A percentile compares a stretch with the other conserved stretches of the same genome.
phyloP scores from a whole-genome alignment of 1,140 invertebrate genomes.

The Conus betulinus region DNA sequence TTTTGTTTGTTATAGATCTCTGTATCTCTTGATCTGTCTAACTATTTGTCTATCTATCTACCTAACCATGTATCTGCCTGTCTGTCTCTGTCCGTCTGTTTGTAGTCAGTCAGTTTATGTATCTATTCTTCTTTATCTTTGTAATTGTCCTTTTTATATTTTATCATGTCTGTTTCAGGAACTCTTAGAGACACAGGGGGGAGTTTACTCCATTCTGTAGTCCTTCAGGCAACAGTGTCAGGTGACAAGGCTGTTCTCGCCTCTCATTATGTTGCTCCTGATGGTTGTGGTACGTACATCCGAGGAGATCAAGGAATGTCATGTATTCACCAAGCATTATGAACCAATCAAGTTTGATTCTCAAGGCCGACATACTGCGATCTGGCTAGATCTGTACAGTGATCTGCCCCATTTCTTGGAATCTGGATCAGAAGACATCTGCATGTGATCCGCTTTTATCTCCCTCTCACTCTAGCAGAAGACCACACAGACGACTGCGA shows the following conservation, averaged over 20 bases:
- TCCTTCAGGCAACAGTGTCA: background rate
- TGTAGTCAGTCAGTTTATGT: too few relatives aligned
- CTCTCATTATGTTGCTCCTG: background rate
- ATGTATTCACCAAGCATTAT: background rate
- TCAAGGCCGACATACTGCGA: background rate
- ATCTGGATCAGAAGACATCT: background rate
- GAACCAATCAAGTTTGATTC: background rate
- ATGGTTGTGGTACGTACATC: background rate
- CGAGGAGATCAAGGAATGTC: slow-evolving; percentile 1
- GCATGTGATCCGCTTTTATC: background rate
- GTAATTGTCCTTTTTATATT: too few relatives aligned
- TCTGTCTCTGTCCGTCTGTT: too few relatives aligned
- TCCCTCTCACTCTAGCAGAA: background rate
- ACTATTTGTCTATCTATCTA: too few relatives aligned
- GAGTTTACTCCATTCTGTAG: too few relatives aligned
- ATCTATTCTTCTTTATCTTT: too few relatives aligned
- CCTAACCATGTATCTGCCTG: too few relatives aligned
- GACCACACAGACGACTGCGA: background rate
- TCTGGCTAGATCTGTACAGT: background rate
- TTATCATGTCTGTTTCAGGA: too few relatives aligned
- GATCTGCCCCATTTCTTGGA: background rate
- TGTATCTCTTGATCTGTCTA: too few relatives aligned
- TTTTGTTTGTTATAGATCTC: too few relatives aligned
- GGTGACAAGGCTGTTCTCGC: background rate
- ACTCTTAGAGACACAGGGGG: too few relatives aligned